phyloP scores from a whole-genome alignment of 2,113 vertebrate species.

The Ictalurus furcatus region DNA sequence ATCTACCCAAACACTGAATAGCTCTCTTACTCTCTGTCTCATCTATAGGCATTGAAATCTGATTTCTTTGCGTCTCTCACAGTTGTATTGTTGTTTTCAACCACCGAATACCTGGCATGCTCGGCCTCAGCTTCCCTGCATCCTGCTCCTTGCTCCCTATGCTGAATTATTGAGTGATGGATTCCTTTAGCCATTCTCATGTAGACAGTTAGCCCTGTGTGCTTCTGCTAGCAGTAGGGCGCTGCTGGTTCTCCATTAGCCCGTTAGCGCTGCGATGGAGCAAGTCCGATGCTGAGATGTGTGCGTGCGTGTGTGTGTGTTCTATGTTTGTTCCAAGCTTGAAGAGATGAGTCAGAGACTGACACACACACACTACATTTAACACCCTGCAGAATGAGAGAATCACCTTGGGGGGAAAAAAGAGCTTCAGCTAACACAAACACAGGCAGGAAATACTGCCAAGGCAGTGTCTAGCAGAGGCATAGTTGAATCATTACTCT shows the following conservation, averaged over 20 bases:
- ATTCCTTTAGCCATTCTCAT: constrained; percentile 48
- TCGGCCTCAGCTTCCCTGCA: constrained; percentile 27
- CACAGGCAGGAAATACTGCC: constrained; percentile 11
- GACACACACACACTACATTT: constrained; percentile 52
- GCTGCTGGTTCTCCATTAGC: constrained; percentile 37
- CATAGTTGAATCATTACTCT: constrained; percentile 32
- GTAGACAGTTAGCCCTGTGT: constrained; percentile 52
- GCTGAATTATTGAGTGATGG: constrained; percentile 55
- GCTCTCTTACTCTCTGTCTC: constrained; percentile 31
- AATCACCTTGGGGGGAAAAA: not conserved
- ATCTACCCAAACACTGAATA: constrained; percentile 30
- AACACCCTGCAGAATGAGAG: constrained; percentile 29
- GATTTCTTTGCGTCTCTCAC: constrained; percentile 33
- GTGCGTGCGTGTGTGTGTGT: constrained; percentile 15
- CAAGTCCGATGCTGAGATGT: constrained; percentile 4
- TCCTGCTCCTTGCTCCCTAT: constrained; percentile 35
- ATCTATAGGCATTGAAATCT: constrained; percentile 38
- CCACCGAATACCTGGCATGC: constrained; percentile 32
- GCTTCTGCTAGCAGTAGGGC: constrained; percentile 15
- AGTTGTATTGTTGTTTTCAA: constrained; percentile 26
- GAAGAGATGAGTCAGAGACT: constrained; percentile 47
- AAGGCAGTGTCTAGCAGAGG: constrained; percentile 3
- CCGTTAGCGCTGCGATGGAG: constrained; percentile 21
- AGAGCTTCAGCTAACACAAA: constrained; percentile 18
- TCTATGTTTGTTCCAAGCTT: constrained; percentile 25